Base-by-base conservation (phyloP, 1,140 invertebrate genomes). In the Coelopa frigida region DNA sequence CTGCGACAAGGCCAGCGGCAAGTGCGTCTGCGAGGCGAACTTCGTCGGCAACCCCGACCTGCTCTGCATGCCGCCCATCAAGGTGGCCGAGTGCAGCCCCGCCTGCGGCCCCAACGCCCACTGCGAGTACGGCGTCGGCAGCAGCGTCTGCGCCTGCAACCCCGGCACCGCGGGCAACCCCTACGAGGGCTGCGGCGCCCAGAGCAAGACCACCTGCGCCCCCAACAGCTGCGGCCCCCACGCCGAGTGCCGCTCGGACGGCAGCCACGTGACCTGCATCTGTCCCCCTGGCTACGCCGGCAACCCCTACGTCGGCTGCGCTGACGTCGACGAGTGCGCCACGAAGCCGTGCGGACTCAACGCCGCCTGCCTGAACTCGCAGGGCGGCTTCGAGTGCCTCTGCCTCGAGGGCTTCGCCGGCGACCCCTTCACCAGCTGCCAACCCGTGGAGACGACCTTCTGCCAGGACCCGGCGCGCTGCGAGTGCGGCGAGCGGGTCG, bases 41-140 rank as follows among this genome's bases (percentile, higher is more conserved):
- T 92, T 92, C 64, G 78, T 91, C 48, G 90, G 90, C 53, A 89
- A 93, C 70, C 88, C 89, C 1, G 84, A 90, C 58, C 71, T 91
- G 7, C 74, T 93, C 18, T 94, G 89, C 62, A 89, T 93, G 79
- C 89, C 89, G 62, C 89, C 89, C 8, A 77, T 89, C 51, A 72
- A 78, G 32, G 81, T 83, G 54, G 89, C 90, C 17, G 70, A 74
- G 18, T 94, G 91, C 68, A 71, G 76, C 26, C 90, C 90, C n/a
- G 58, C 48, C 17, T 94, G 90, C 65, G 87, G 84, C 1, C 56
- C 75, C 18, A 88, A 90, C 68, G 85, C 89, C 10, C 89, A 94
- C 59, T 94, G 90, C 61, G 82, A 88, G 57, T 94, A 94, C 57
- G 82, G 83, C 12, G 36, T 73, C 10, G 71, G 73, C 17, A 76